Percentiles rank a stretch among this genome's conserved stretches.
These are phyloP conservation scores for Molothrus aeneus DNA, from an alignment of 2,797 vertebrate genomes.

Conservation along the genomic window DNA sequence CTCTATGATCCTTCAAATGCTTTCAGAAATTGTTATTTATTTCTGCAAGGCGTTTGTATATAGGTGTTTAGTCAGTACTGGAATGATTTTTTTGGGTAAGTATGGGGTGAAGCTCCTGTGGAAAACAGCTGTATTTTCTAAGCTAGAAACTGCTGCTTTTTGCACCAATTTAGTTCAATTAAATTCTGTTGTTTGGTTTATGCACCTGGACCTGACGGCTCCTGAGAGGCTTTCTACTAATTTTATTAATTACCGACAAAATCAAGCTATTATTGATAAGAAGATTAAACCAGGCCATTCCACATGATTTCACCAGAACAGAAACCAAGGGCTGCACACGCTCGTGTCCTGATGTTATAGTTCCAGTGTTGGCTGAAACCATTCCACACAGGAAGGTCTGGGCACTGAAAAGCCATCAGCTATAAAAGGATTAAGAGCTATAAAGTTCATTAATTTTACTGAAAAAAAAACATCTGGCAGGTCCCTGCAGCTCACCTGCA, in stretches of 20 bases:
- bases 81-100: neutral
- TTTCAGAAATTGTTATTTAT: neutral
- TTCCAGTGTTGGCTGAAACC: neutral
- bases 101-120: neutral
- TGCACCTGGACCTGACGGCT: neutral
- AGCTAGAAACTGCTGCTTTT: neutral
- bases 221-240: slow-evolving; percentile 17
- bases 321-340: neutral
- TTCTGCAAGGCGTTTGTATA: neutral
- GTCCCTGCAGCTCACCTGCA: neutral
- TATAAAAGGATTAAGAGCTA: neutral
- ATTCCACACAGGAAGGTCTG: neutral
- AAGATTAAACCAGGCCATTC: slow-evolving; percentile 46
- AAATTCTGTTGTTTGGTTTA: neutral
- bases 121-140: neutral
- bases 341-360: neutral
- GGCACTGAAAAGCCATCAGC: neutral
- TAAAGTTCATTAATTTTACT: neutral
- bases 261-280: neutral
- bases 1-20: fast-evolving
- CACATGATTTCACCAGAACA: slow-evolving; percentile 24
- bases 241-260: slow-evolving; percentile 39
- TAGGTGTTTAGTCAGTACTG: neutral
- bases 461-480: neutral
- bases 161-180: neutral